Percentiles rank a stretch among this genome's conserved stretches.
Evolutionary conservation across 2,888 invertebrate genomes (phyloP).

Genomic region (Agrypnus murinus): DNA sequence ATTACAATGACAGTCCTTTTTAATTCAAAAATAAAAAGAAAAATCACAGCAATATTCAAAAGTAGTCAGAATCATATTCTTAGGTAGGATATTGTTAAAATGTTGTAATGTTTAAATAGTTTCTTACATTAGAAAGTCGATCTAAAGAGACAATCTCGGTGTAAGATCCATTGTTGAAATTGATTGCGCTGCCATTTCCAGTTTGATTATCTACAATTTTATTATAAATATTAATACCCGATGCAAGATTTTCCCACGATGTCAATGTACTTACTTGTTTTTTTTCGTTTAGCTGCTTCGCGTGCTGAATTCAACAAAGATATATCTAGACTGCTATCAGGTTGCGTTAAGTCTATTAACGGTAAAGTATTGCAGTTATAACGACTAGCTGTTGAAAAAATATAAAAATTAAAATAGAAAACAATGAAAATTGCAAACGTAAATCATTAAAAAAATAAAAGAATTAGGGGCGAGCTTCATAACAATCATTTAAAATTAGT

Average conservation of each 20-base stretch:
- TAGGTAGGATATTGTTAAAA: background rate
- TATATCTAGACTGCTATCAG: constrained; percentile 60
- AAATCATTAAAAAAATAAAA: too few species aligned
- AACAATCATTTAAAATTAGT: too few species aligned
- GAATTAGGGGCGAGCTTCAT: too few species aligned
- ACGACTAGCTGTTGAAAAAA: constrained; percentile 41
- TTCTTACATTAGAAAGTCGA: constrained; percentile 38
- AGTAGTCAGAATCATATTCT: too few species aligned
- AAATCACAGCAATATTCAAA: too few species aligned
- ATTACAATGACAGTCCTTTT: too few species aligned
- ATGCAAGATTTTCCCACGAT: background rate
- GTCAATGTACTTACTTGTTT: constrained; percentile 24
- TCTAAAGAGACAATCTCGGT: constrained; percentile 45
- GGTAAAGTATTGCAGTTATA: constrained; percentile 47
- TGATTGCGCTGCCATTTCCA: background rate
- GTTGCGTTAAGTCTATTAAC: constrained; percentile 61
- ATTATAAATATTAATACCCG: too few species aligned
- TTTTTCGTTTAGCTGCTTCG: constrained; percentile 32
- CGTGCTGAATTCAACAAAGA: constrained; percentile 40
- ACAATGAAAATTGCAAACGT: too few species aligned
- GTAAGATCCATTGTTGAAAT: constrained; percentile 38
- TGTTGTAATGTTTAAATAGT: too few species aligned
- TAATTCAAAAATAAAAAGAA: too few species aligned
- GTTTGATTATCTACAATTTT: constrained; percentile 11
- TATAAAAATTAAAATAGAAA: background rate